phyloP scores from a whole-genome alignment of 2,888 invertebrate species.

The Lissocephala sabroskyi region DNA sequence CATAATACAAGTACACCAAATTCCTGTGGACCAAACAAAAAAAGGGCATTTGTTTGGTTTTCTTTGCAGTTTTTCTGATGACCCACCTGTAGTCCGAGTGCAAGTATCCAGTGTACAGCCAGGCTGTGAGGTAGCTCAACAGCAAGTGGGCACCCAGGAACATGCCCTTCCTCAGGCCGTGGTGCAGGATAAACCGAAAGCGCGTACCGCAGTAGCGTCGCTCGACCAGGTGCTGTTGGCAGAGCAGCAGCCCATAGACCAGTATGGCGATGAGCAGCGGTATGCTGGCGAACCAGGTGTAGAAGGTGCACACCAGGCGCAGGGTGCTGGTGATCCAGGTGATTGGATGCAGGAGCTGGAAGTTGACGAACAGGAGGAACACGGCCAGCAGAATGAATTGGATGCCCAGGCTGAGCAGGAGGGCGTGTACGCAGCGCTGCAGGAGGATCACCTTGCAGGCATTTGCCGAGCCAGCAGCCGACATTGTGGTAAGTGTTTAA shows the following conservation, averaged over 20 bases:
- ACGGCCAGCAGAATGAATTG: conserved; percentile 74
- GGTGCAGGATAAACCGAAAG: conserved; percentile 78
- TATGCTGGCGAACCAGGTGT: conserved; percentile 79
- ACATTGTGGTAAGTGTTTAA: conserved; percentile 14
- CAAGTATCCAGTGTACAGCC: conserved; percentile 79
- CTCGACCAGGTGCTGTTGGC: conserved; percentile 79
- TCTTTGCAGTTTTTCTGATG: too few species aligned
- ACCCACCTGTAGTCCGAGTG: conserved; percentile 75
- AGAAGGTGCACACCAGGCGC: conserved; percentile 73
- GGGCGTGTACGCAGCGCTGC: conserved; percentile 72
- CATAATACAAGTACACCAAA: conserved; percentile 43
- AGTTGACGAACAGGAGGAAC: conserved; percentile 76
- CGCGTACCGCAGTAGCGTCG: conserved; percentile 78
- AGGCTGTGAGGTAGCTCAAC: conserved; percentile 79
- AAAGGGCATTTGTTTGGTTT: too few species aligned
- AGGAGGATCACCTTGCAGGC: conserved; percentile 61
- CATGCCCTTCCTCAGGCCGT: conserved; percentile 77
- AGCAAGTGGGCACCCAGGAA: conserved; percentile 75
- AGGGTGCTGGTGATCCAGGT: conserved; percentile 78
- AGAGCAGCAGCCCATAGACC: conserved; percentile 81
- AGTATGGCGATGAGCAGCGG: conserved; percentile 78
- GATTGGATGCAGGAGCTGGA: conserved; percentile 78
- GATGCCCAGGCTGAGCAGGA: conserved; percentile 76
- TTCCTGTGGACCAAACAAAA: conserved; percentile 30
- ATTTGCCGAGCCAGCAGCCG: conserved; percentile 2